Evolutionary conservation across 2,113 vertebrate genomes (phyloP), one percentile per base, ranked within the genome.

Genomic region (Meles meles): DNA sequence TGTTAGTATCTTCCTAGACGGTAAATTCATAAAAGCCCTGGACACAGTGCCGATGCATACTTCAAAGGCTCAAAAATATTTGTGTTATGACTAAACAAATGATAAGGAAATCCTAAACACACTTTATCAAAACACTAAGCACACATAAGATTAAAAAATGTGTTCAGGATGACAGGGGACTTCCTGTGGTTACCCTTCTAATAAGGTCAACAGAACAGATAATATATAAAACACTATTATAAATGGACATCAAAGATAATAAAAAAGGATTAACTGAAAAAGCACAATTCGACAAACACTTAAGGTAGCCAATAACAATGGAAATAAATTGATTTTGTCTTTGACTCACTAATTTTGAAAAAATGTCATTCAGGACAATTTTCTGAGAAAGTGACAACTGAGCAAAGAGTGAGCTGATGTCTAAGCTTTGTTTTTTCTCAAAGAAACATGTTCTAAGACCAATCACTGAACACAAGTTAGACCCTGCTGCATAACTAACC

Each of bases 311-410:
- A 63, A 63, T 27, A 90, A 61, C 55, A 91, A 84, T 6, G 6
- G 6, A 88, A 94, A 44, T 72, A 55, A 95, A 47, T 52, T 91
- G n/a, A 7, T 89, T 84, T 81, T 89, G 29, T 61, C 76, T 91
- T 76, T 80, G 14, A 61, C 13, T 96, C 71, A 97, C 23, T 80
- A 11, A 83, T 90, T 90, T 94, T 90, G 52, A 13, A 95, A 81
- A 96, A 85, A 80, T 74, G 91, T 44, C 81, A 87, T 61, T 93
- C 25, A 92, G 27, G 31, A 93, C 27, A 74, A 90, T 39, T 96
- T 94, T 88, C 83, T 81, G 44, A 96, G 42, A 93, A 76, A 92
- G 69, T 44, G 88, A 25, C 8, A 83, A 94, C 67, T 83, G n/a
- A 87, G 18, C 74, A 89, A 76, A 89, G 92, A 80, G 63, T 29